Evolutionary conservation across 2,113 vertebrate species (phyloP), one percentile per base, ranked within the genome.

Genomic region (Microcebus jonahi): DNA sequence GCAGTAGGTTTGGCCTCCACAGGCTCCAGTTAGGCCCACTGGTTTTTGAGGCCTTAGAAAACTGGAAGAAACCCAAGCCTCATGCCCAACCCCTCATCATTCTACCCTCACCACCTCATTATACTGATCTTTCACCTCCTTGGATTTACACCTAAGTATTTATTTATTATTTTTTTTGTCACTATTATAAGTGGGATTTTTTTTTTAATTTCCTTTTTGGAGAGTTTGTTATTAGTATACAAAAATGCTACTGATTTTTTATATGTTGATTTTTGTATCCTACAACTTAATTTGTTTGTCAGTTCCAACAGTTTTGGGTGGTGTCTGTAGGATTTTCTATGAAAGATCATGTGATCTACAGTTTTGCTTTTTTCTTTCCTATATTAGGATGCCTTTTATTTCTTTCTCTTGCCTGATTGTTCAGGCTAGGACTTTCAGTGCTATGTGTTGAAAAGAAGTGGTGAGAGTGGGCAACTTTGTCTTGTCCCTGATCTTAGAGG

Each of bases 11-110:
- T 8, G 91, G 92, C 77, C 48, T 92, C 75, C 84, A 3, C 6
- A 2, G 94, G 48, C 53, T 81, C 50, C 75, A 1, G 25, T 50
- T 2, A 23, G 80, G 77, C 87, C 96, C 90, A 45, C 50, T n/a
- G 65, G 71, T 84, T 93, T 90, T 14, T 39, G 8, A 96, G 96
- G 92, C 91, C 83, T 89, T 31, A 13, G 59, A 81, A 23, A 79
- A 73, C 53, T 7, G 14, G 25, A 90, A 84, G 55, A 93, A 89
- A 94, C 70, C 59, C 77, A 31, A 87, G 84, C 92, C 96, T 95
- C 80, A 88, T 81, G 87, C 94, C 55, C 36, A 5, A 61, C 94
- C 92, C 94, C 85, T 88, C 73, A 88, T 65, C 68, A 63, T 57
- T 50, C 89, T 63, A 27, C 11, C 59, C 59, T 63, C 71, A 5